Conservation (phyloP, 2,797 vertebrate species). For the Cossypha polioptera region DNA sequence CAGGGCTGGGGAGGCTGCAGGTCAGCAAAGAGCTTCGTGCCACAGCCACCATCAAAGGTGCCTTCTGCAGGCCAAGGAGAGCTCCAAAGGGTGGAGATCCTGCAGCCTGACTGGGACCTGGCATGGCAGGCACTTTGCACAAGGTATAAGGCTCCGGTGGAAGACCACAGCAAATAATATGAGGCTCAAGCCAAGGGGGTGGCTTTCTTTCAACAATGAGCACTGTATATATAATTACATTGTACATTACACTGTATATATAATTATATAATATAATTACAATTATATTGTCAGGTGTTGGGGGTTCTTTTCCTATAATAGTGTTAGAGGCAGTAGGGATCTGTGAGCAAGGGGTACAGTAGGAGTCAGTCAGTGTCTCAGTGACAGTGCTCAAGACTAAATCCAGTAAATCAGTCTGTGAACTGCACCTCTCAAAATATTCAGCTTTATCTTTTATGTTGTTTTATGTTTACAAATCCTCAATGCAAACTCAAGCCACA, state of each 20-base stretch:
- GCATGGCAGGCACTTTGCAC: fast-evolving
- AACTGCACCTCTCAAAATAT: neutral
- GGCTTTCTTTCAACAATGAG: neutral
- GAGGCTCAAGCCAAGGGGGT: neutral
- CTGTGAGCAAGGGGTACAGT: neutral
- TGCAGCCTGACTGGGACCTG: neutral
- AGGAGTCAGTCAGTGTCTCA: neutral
- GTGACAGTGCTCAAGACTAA: neutral
- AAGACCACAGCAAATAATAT: neutral
- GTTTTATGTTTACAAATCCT: neutral
- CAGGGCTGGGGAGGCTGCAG: neutral
- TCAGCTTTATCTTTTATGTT: neutral
- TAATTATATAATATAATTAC: neutral
- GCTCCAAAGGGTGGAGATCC: neutral
- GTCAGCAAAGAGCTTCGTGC: neutral
- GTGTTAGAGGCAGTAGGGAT: neutral
- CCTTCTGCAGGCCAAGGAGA: neutral
- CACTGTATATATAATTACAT: neutral
- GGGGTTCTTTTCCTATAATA: neutral
- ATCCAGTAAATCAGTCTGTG: neutral
- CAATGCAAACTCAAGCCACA: neutral
- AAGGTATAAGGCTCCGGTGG: neutral
- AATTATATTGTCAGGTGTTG: fast-evolving
- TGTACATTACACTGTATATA: no score
- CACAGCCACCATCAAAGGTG: neutral